These are phyloP conservation scores for Heteromyza rotundicornis DNA, from an alignment of 2,888 invertebrate species.

Conservation along the genomic window DNA sequence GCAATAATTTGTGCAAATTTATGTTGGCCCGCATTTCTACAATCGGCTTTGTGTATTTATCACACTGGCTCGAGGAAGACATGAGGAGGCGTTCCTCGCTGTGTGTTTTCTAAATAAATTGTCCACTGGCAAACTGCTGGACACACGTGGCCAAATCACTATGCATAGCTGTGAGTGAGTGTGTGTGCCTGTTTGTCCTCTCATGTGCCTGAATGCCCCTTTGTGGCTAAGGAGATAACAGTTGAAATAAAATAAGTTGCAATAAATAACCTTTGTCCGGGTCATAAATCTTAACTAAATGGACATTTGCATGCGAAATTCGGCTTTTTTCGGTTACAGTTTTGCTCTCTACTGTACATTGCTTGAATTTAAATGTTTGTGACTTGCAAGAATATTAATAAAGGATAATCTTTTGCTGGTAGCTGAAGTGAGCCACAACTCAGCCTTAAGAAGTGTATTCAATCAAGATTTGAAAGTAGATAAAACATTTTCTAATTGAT, in stretches of 20 bases:
- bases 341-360: too few relatives aligned
- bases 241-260: slow-evolving; percentile 55
- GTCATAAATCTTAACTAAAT: slow-evolving; percentile 54
- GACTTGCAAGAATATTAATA: too few relatives aligned
- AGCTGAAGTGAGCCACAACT: too few relatives aligned
- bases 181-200: neutral
- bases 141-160: neutral
- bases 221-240: slow-evolving; percentile 45
- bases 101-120: slow-evolving; percentile 2
- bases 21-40: slow-evolving; percentile 32
- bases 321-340: too few relatives aligned
- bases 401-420: too few relatives aligned
- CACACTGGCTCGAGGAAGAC: too few relatives aligned
- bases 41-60: too few relatives aligned
- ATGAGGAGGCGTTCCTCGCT: slow-evolving; percentile 6
- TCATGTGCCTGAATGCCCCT: slow-evolving; percentile 8
- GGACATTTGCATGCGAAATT: slow-evolving; percentile 55
- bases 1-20: slow-evolving; percentile 55
- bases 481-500: too few relatives aligned
- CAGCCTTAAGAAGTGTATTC: too few relatives aligned
- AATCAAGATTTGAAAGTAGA: too few relatives aligned
- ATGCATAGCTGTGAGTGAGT: neutral
- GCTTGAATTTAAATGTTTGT: too few relatives aligned
- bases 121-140: neutral
- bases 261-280: slow-evolving; percentile 50